These are phyloP conservation scores for Centroberyx gerrardi DNA, from an alignment of 2,797 vertebrate genomes.

Conservation along the genomic window DNA sequence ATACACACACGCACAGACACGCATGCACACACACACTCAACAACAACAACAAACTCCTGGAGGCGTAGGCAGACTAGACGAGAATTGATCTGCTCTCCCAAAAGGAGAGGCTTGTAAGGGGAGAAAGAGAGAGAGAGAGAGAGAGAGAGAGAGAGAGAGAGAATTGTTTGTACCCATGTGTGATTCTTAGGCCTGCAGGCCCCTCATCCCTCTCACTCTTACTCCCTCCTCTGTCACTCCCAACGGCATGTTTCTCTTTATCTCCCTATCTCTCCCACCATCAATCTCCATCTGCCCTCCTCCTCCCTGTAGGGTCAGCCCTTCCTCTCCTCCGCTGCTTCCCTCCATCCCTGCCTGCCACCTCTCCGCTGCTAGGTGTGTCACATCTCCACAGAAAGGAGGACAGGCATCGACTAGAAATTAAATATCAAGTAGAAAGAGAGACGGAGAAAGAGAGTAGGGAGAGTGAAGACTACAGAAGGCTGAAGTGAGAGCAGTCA, in stretches of 20 bases:
- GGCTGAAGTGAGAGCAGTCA: slow-evolving; percentile 14
- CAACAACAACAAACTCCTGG: slow-evolving; percentile 80
- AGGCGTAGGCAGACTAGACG: slow-evolving; percentile 85
- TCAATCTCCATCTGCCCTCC: slow-evolving; percentile 80
- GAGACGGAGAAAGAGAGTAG: slow-evolving; percentile 4
- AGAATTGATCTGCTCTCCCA: slow-evolving; percentile 86
- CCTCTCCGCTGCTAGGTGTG: slow-evolving; percentile 62
- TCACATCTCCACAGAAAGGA: slow-evolving; percentile 65
- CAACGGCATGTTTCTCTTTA: slow-evolving; percentile 79
- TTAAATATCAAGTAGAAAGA: slow-evolving; percentile 49
- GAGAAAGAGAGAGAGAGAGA: slow-evolving; percentile 41
- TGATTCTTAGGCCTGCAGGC: slow-evolving; percentile 79
- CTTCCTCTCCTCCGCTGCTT: slow-evolving; percentile 63
- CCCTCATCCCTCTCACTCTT: slow-evolving; percentile 75
- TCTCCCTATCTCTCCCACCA: slow-evolving; percentile 71
- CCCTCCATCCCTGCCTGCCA: slow-evolving; percentile 42
- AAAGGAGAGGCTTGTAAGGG: slow-evolving; percentile 75
- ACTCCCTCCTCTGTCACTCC: slow-evolving; percentile 67
- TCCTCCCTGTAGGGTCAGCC: slow-evolving; percentile 70
- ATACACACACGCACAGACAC: slow-evolving; percentile 51
- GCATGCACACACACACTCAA: slow-evolving; percentile 65
- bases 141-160: slow-evolving; percentile 62
- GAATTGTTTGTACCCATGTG: slow-evolving; percentile 80
- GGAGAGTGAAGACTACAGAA: neutral
- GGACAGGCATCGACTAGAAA: slow-evolving; percentile 50